Evolutionary conservation across 2,797 vertebrate species (phyloP).

Genomic region (Crocidura indochinensis): DNA sequence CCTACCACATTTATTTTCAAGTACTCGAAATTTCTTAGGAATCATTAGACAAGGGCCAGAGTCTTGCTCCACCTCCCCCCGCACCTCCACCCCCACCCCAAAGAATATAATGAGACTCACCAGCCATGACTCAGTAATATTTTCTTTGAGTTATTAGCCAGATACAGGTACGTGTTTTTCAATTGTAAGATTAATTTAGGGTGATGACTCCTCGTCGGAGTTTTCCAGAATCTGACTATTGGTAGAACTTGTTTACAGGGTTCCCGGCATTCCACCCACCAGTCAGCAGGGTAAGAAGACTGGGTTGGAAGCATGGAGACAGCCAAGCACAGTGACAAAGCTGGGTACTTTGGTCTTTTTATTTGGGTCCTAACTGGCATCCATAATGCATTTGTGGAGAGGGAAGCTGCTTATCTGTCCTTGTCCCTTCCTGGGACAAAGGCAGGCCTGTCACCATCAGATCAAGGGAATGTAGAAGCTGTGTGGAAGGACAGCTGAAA

Average conservation of each 20-base stretch:
- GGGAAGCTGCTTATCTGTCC: slow-evolving; percentile 83
- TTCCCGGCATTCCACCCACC: not conserved
- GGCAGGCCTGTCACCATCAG: slow-evolving; percentile 75
- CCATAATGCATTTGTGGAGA: slow-evolving; percentile 43
- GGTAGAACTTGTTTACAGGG: slow-evolving; percentile 4
- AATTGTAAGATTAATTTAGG: slow-evolving; percentile 26
- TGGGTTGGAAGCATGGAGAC: fast-evolving
- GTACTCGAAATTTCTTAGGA: not conserved
- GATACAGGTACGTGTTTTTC: slow-evolving; percentile 1
- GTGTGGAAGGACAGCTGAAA: slow-evolving; percentile 89
- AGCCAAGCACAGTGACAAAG: not conserved
- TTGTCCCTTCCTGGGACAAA: slow-evolving; percentile 81
- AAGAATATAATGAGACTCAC: not conserved
- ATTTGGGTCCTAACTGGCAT: slow-evolving; percentile 62
- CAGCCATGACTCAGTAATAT: not conserved
- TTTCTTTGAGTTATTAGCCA: slow-evolving; percentile 28
- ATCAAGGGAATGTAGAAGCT: slow-evolving; percentile 78
- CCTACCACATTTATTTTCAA: not conserved
- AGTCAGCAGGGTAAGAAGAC: not conserved
- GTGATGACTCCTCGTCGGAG: not conserved
- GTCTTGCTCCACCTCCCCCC: no score
- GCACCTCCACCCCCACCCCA: no score
- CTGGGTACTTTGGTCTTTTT: slow-evolving; percentile 25
- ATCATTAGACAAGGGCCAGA: not conserved
- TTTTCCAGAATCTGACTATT: not conserved